These are phyloP conservation scores for Drosophila ironensis DNA, from an alignment of 1,140 invertebrate species.

Conservation along the genomic window DNA sequence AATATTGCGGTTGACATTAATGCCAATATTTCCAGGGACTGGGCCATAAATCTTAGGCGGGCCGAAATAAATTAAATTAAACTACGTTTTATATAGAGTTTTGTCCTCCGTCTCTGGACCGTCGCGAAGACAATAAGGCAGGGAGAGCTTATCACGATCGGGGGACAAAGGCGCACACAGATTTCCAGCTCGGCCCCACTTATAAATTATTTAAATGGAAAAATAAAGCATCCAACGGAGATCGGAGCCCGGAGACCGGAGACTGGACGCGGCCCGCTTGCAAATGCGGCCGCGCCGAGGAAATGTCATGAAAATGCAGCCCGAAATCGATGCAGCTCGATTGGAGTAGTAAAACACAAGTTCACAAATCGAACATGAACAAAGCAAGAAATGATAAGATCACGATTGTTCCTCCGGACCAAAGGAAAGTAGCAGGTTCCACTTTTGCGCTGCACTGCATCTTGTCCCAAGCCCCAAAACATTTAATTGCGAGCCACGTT, in stretches of 20 bases:
- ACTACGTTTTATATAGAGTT: slow-evolving; percentile 59
- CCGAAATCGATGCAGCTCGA: slow-evolving; percentile 17
- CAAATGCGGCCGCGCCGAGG: slow-evolving; percentile 71
- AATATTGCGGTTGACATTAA: slow-evolving; percentile 55
- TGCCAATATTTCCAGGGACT: slow-evolving; percentile 53
- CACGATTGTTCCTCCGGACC: slow-evolving; percentile 58
- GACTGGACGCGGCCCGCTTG: slow-evolving; percentile 75
- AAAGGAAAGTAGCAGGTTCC: slow-evolving; percentile 68
- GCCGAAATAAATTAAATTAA: slow-evolving; percentile 69
- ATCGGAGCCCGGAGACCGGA: neutral
- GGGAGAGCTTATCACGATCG: slow-evolving; percentile 71
- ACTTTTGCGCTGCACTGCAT: slow-evolving; percentile 36
- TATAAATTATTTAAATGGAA: slow-evolving; percentile 78
- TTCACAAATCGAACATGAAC: slow-evolving; percentile 79
- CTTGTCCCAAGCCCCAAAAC: slow-evolving; percentile 55
- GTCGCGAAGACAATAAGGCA: slow-evolving; percentile 44
- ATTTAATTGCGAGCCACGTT: slow-evolving; percentile 77
- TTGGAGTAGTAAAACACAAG: slow-evolving; percentile 70
- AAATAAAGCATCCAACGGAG: slow-evolving; percentile 54
- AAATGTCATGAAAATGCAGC: slow-evolving; percentile 69
- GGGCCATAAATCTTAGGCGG: slow-evolving; percentile 53
- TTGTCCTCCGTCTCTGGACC: slow-evolving; percentile 4
- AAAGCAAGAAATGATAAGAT: slow-evolving; percentile 75
- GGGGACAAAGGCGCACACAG: slow-evolving; percentile 59
- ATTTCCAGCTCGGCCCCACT: slow-evolving; percentile 50